Conservation (phyloP, 2,797 vertebrate species). For the Pseudocheirus occidentalis region DNA sequence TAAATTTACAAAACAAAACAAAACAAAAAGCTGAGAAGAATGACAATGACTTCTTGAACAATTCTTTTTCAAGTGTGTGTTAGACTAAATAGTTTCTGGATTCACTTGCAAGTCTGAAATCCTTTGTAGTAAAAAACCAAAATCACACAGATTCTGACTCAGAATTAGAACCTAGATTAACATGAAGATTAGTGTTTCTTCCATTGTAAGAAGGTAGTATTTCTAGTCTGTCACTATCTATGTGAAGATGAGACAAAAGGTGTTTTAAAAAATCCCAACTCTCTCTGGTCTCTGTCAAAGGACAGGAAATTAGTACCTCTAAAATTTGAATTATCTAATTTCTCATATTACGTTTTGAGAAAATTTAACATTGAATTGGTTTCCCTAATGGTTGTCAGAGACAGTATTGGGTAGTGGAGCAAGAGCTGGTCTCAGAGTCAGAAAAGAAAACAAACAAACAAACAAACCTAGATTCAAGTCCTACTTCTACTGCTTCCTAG, state of each 20-base stretch:
- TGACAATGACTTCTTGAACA: not conserved
- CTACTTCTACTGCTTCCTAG: not conserved
- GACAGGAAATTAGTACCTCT: not conserved
- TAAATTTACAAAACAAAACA: too few species aligned
- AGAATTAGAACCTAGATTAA: not conserved
- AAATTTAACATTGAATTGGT: not conserved
- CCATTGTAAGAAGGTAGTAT: not conserved
- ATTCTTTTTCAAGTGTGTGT: not conserved
- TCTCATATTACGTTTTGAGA: not conserved
- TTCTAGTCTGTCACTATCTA: not conserved
- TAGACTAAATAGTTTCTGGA: not conserved
- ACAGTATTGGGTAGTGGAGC: not conserved
- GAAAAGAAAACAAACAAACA: not conserved
- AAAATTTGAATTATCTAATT: not conserved
- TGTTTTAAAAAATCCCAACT: not conserved
- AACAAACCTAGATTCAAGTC: not conserved
- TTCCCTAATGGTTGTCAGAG: not conserved
- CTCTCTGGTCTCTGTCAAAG: not conserved
- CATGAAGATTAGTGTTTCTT: not conserved
- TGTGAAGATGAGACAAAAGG: not conserved
- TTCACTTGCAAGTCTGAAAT: not conserved
- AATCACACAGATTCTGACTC: not conserved
- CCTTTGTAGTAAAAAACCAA: not conserved
- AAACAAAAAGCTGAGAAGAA: too few species aligned
- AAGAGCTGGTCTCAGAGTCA: not conserved